Base-by-base conservation (phyloP, 2,113 vertebrate species). In the Pseudopodoces humilis region DNA sequence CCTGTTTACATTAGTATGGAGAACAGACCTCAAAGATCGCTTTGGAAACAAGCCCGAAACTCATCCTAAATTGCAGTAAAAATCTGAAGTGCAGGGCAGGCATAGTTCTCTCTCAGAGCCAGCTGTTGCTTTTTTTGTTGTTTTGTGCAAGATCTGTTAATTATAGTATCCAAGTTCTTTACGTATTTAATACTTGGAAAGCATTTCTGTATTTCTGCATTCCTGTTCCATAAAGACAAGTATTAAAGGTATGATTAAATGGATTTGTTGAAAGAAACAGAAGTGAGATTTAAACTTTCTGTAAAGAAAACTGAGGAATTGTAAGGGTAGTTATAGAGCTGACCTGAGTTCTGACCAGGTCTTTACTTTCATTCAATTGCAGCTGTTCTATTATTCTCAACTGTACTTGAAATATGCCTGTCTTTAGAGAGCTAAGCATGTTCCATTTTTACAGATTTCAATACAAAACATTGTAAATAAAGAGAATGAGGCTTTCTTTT, bases 311-410 rank as follows among this genome's bases (percentile, higher is more conserved):
- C 8, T 0, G 25, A 84, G 53, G 25, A 4, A 10, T 52, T 87
- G 46, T 25, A 46, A 44, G 25, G 28, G 4, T 17, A 9, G 21
- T 24, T 88, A 63, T 2, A 52, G 60, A 49, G 20, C 35, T 82
- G 47, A 14, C 13, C 13, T 43, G 13, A 53, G 17, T 67, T 62
- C 55, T 78, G 28, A 46, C 11, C 17, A 30, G 24, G 23, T 55
- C 71, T 72, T 76, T 39, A 1, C 27, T 77, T 86, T 35, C 22
- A 17, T 63, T 58, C 24, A 28, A 3, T 46, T 83, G 55, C 64
- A 63, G 10, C 10, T 71, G 21, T 7, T 70, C 41, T 56, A 0
- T n/a, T 4, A 0, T 50, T 87, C 56, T 56, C 11, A 11, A 55
- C 37, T 35, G 13, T n/a, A 18, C 6, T 33, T 37, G 59, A 91